Base-by-base conservation (phyloP, 2,797 vertebrate genomes). In the Odontamblyopus lacepedii region DNA sequence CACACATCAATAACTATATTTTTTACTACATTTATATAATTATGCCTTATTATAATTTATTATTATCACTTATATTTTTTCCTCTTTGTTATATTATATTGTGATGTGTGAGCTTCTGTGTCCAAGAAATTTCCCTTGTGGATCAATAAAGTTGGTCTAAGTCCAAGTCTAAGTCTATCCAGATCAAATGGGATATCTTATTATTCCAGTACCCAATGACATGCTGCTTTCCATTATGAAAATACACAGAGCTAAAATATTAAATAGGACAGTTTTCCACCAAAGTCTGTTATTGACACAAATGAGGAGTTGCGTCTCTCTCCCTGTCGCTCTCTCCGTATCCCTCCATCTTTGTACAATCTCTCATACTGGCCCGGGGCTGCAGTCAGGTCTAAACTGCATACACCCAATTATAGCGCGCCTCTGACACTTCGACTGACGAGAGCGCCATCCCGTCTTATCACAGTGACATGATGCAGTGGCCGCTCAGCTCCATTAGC, bases 361-460 rank as follows among this genome's bases (percentile, higher is more conserved):
- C 32, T 70, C 65, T 81, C 82, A 75, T 68, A 71, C 63, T 55
- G 70, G 74, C 84, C 79, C 6, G 63, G 67, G 85, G 84, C 76
- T 13, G 69, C 77, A 76, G 80, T 78, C 85, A 68, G 67, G 74
- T 38, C 78, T 65, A 27, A 56, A 23, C 73, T 16, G 63, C 77
- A 63, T 84, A 85, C 69, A 86, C 84, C 87, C 87, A 89, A 88
- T 90, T 85, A 90, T 83, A 72, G 69, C 1, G 5, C 60, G 29
- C 76, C 80, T 90, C 79, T 72, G 89, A 88, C 83, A 88, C 87
- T 87, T 87, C 82, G 78, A 90, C 82, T 87, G 87, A 90, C 89
- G 87, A 79, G 72, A 83, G 78, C 69, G 74, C 79, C 83, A 84
- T 76, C 85, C 75, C 38, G 75, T 78, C 82, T 87, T 82, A 87